Conservation (phyloP, 2,113 vertebrate genomes). For the Nerophis lumbriciformis region DNA sequence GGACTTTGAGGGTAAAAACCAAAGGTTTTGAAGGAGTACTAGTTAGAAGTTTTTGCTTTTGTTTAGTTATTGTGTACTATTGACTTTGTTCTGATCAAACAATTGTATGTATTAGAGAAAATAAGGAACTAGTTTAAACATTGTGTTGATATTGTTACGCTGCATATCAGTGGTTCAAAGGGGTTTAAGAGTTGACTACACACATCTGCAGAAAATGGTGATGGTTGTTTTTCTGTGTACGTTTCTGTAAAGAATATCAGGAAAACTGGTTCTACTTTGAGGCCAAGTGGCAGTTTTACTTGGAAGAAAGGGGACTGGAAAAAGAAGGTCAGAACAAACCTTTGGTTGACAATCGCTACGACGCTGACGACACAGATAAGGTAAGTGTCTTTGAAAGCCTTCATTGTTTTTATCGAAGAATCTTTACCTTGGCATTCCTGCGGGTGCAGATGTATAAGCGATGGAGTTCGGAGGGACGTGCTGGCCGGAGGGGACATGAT, state of each 20-base stretch:
- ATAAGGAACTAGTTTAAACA: no score
- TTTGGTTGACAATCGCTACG: slow-evolving; percentile 77
- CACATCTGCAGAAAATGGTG: neutral
- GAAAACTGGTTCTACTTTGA: slow-evolving; percentile 99
- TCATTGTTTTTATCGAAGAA: neutral
- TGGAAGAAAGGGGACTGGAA: slow-evolving; percentile 87
- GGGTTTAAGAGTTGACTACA: neutral
- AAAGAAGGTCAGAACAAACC: slow-evolving; percentile 79
- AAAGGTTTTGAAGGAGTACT: no score
- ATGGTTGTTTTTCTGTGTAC: neutral
- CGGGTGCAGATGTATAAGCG: slow-evolving; percentile 78
- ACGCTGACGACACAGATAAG: slow-evolving; percentile 86
- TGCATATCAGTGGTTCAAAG: no score
- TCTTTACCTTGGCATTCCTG: slow-evolving; percentile 6
- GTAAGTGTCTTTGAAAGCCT: slow-evolving; percentile 50
- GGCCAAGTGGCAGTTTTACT: slow-evolving; percentile 96
- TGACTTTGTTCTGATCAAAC: no score
- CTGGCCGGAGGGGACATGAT: slow-evolving; percentile 85
- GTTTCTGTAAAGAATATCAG: slow-evolving; percentile 80
- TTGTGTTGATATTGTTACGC: no score
- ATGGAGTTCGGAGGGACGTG: slow-evolving; percentile 92
- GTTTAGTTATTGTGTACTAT: no score
- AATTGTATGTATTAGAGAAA: no score
- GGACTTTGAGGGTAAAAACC: no score
- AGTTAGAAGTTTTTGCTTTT: no score